These are phyloP conservation scores for Drosophila tani DNA, from an alignment of 1,140 invertebrate genomes.

Conservation along the genomic window DNA sequence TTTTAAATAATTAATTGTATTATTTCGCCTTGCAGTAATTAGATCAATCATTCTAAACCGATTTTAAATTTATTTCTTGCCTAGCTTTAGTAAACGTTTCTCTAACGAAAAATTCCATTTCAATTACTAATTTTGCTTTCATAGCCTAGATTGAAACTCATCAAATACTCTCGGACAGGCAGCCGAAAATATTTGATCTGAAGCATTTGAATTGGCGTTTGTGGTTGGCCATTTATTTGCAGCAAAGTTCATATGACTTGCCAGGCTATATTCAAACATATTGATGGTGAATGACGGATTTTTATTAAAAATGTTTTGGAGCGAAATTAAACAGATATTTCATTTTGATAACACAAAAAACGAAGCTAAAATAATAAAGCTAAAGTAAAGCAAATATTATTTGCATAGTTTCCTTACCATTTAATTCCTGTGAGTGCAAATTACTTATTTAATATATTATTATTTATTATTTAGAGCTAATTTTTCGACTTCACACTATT, in stretches of 20 bases:
- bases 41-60: background rate
- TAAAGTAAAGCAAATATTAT: too few relatives aligned
- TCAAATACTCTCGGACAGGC: background rate
- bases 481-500: background rate
- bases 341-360: too few relatives aligned
- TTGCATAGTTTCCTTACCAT: too few relatives aligned
- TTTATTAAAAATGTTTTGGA: background rate
- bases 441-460: background rate
- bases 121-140: too few relatives aligned
- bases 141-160: background rate
- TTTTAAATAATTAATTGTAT: background rate
- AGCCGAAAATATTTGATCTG: slow-evolving; percentile 15
- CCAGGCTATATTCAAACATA: background rate
- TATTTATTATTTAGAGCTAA: background rate
- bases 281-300: too few relatives aligned
- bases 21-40: background rate
- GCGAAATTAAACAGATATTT: background rate
- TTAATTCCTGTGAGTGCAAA: too few relatives aligned
- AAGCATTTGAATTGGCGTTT: slow-evolving; percentile 10
- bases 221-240: slow-evolving; percentile 11
- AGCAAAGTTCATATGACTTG: background rate
- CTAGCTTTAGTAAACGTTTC: background rate
- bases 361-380: background rate
- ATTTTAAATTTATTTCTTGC: background rate
- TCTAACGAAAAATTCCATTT: too few relatives aligned